These are phyloP conservation scores for Manduca sexta DNA, from an alignment of 1,140 invertebrate species.

Conservation along the genomic window DNA sequence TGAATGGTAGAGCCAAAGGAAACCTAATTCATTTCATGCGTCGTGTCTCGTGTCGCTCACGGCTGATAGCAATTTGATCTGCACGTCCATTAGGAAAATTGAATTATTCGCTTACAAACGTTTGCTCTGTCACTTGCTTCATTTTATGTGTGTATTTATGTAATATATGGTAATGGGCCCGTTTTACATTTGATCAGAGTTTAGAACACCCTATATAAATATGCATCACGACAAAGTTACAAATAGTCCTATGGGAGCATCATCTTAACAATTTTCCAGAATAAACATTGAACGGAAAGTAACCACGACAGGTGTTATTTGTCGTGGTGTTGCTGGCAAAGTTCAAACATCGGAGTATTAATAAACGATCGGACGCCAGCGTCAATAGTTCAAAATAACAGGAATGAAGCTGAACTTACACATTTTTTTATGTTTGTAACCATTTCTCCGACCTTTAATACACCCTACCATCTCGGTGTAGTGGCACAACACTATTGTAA, in stretches of 20 bases:
- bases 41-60: conserved; percentile 33
- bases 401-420: conserved; percentile 13
- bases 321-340: conserved; percentile 24
- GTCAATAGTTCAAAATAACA: conserved; percentile 48
- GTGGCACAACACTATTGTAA: no score
- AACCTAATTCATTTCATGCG: conserved; percentile 38
- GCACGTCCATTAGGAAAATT: conserved; percentile 40
- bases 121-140: conserved; percentile 14
- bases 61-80: conserved; percentile 40
- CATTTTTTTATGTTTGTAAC: no score
- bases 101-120: conserved; percentile 30
- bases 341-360: conserved; percentile 27
- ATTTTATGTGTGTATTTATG: conserved; percentile 2
- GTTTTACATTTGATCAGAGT: no score
- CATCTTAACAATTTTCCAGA: conserved; percentile 26
- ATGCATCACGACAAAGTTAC: conserved; percentile 9
- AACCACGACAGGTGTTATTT: conserved; percentile 27
- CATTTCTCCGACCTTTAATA: no score
- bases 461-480: no score
- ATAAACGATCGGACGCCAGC: conserved; percentile 32
- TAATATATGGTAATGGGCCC: conserved; percentile 4
- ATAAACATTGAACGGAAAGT: conserved; percentile 25
- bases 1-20: conserved; percentile 30
- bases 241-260: conserved; percentile 27
- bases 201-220: no score